Percentiles rank a stretch among this genome's conserved stretches.
Evolutionary conservation across 2,888 invertebrate species (phyloP).

Genomic region (Caenorhabditis doughertyi): DNA sequence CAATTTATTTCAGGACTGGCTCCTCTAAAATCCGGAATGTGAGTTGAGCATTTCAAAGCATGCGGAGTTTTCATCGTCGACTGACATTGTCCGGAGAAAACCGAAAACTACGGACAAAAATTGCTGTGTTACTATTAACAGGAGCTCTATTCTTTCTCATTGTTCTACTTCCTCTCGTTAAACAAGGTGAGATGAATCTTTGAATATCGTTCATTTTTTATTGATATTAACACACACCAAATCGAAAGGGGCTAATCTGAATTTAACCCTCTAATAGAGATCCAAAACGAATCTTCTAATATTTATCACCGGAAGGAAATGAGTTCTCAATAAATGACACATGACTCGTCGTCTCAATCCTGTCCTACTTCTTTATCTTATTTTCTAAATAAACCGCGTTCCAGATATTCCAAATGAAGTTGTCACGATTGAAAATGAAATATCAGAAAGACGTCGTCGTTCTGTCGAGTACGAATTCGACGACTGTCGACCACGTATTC

Average conservation of each 20-base stretch:
- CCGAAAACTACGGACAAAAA: conserved; percentile 36
- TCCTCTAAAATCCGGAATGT: conserved; percentile 48
- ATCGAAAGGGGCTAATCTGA: conserved; percentile 11
- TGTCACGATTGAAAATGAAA: conserved; percentile 4
- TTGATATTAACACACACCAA: conserved; percentile 34
- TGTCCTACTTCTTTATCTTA: neutral
- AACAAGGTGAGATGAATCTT: conserved; percentile 42
- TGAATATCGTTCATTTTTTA: neutral
- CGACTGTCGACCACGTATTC: conserved; percentile 60
- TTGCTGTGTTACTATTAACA: conserved; percentile 18
- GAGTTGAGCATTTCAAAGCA: conserved; percentile 20
- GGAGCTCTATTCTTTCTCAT: conserved; percentile 37
- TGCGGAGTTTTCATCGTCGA: conserved; percentile 33
- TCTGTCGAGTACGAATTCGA: conserved; percentile 59
- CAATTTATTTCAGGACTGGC: conserved; percentile 17
- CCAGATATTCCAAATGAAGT: conserved; percentile 35
- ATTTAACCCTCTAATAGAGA: neutral
- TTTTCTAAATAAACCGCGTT: conserved; percentile 21
- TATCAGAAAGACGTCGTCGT: conserved; percentile 3
- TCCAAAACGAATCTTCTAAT: neutral
- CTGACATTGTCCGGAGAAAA: conserved; percentile 15
- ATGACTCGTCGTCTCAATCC: conserved; percentile 25
- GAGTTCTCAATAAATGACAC: conserved; percentile 37
- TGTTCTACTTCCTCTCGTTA: conserved; percentile 28
- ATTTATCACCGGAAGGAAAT: conserved; percentile 32